Evolutionary conservation across 2,888 invertebrate genomes (phyloP), one percentile per base, ranked within the genome.

Genomic region (Biston betularia): DNA sequence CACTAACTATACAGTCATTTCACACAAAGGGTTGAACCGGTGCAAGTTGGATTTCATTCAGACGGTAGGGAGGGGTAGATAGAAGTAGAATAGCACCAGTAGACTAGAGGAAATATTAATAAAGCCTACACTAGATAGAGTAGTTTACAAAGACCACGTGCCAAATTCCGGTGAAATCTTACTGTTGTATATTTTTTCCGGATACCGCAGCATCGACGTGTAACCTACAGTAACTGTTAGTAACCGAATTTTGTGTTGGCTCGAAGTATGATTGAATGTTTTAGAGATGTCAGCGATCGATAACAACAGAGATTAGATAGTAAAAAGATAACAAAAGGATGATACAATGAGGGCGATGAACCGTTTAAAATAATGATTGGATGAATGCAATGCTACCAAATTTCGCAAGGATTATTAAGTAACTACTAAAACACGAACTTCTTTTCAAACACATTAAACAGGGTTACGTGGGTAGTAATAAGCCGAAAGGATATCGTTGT

Each of bases 21-120:
- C 46, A 78, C 77, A 78, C 78, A 77, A 80, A 80, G 75, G 76
- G 76, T 61, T 14, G 40, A 79, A 77, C 80, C 74, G 72, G 79
- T 73, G 74, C 61, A 55, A 63, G 69, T 78, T 75, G 75, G 81
- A 73, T 79, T 42, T 61, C 69, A 68, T 67, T 50, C 59, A 63
- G 42, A 48, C 50, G 12, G 44, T 57, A 61, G 69, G 69, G 70
- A 69, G 59, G 61, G 63, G 68, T 57, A 46, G 49, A 15, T 14
- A 46, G 11, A 40, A 11, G 33, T 11, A 11, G 35, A 49, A 38
- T 14, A 35, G 10, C 52, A 14, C 11, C 7, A 14, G 56, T 24
- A 24, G 15, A 54, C 8, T 6, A 56, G 57, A 71, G 74, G 74
- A 74, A 63, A 63, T 60, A 53, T 65, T 69, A 68, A 74, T 72